These are phyloP conservation scores for Erethizon dorsatum DNA, from an alignment of 2,797 vertebrate genomes.

Conservation along the genomic window DNA sequence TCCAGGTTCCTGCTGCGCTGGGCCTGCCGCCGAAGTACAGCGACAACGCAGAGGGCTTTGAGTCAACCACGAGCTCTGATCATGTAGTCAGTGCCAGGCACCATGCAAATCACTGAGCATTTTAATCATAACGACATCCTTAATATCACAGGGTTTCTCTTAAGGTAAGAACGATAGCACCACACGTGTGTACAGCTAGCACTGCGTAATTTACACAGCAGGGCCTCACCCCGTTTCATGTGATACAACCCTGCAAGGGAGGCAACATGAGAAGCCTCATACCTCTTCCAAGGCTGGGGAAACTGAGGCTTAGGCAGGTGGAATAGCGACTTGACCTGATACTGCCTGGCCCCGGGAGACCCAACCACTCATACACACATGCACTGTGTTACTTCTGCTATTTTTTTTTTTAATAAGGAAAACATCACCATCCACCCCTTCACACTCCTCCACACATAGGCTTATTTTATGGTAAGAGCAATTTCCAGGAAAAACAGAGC, in stretches of 20 bases:
- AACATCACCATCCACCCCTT: background rate
- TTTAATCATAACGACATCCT: background rate
- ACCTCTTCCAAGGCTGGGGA: background rate
- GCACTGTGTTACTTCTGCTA: background rate
- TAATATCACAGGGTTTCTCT: accelerated
- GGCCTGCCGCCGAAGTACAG: background rate
- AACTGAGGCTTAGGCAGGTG: background rate
- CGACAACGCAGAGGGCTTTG: background rate
- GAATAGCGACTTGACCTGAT: background rate
- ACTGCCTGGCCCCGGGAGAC: background rate
- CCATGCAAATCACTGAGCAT: background rate
- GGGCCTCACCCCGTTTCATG: accelerated
- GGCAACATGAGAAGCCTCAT: background rate
- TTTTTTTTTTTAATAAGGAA: conserved; percentile 38
- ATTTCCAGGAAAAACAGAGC: conserved; percentile 63
- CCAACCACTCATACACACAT: background rate
- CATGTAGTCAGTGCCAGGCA: background rate
- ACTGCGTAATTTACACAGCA: background rate
- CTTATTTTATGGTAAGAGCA: conserved; percentile 65
- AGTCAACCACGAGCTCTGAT: background rate
- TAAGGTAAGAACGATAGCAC: accelerated
- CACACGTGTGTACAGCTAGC: accelerated
- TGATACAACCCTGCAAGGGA: accelerated
- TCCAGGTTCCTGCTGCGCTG: accelerated
- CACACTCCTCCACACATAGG: background rate